phyloP scores from a whole-genome alignment of 2,113 vertebrate genomes.

The Labeo catla region DNA sequence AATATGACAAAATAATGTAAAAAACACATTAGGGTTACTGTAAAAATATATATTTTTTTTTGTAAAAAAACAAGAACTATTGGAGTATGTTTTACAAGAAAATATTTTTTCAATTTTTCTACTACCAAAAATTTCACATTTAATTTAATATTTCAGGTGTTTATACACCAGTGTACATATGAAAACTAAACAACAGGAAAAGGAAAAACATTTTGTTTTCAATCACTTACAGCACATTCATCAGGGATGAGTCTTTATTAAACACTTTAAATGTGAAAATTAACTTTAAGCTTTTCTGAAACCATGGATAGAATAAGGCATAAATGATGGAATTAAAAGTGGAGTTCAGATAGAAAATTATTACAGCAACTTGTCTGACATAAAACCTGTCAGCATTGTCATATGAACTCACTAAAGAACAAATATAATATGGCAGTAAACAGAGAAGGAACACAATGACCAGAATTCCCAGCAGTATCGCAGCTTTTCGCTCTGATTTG shows the following conservation, averaged over 20 bases:
- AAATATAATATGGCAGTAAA: constrained; percentile 57
- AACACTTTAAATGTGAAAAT: too few species aligned
- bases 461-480: constrained; percentile 56
- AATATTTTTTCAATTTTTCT: too few species aligned
- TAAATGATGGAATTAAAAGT: too few species aligned
- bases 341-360: constrained; percentile 32
- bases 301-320: too few species aligned
- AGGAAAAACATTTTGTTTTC: too few species aligned
- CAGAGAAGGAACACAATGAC: constrained; percentile 56
- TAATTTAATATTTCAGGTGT: too few species aligned
- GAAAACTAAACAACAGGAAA: not conserved
- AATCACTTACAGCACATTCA: not conserved
- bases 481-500: constrained; percentile 59
- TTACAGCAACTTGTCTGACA: not conserved
- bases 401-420: not conserved
- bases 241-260: constrained; percentile 10
- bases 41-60: too few species aligned
- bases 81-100: too few species aligned
- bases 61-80: too few species aligned
- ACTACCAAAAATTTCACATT: not conserved
- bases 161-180: too few species aligned
- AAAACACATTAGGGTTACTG: too few species aligned
- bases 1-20: not conserved
- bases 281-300: too few species aligned
- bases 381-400: not conserved